Evolutionary conservation across 1,140 invertebrate genomes (phyloP), one percentile per base, ranked within the genome.

Genomic region (Tyrophagus putrescentiae): DNA sequence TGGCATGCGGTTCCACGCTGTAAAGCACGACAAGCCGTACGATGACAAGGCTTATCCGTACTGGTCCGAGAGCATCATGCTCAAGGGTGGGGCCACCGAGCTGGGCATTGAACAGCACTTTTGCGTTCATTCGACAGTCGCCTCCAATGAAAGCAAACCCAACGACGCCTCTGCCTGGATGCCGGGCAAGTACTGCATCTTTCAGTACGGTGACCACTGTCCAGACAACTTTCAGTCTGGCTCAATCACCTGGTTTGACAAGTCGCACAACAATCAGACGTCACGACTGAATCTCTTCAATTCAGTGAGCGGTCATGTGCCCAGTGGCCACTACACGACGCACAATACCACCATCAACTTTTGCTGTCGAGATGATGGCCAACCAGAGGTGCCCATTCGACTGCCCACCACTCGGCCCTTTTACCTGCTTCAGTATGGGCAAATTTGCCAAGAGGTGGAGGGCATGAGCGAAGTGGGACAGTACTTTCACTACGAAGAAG

Each of bases 401-500:
- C 42, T 69, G 23, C 68, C 68, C 4, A 64, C 59, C 9, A 60
- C 56, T n/a, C 53, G 48, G 3, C 68, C 68, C 9, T 69, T 69
- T 53, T 69, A 69, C 48, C 57, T 69, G 6, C 39, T 69, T 7
- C 64, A 68, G 41, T 67, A 60, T 23, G 68, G 68, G 11, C 62
- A 63, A 5, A 60, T 63, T 1, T 69, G 68, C 41, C 68, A 69
- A 52, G 64, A 67, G 41, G 68, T 69, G 1, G 65, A 68, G 56
- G 64, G 62, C 3, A 69, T 69, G 68, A 62, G 61, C 11, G 65
- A 66, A 52, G 54, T 45, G 13, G 63, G 67, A 23, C 68, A 69
- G 7, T 69, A 52, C 52, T 68, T 69, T 25, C 68, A 69, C 52
- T 69, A 67, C 59, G 65, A 65, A 28, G 68, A 69, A 41, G 67